A percentile compares a stretch with the other conserved stretches of the same genome.
Conservation (phyloP, 2,113 vertebrate species). For the Scartelaos histophorus region DNA sequence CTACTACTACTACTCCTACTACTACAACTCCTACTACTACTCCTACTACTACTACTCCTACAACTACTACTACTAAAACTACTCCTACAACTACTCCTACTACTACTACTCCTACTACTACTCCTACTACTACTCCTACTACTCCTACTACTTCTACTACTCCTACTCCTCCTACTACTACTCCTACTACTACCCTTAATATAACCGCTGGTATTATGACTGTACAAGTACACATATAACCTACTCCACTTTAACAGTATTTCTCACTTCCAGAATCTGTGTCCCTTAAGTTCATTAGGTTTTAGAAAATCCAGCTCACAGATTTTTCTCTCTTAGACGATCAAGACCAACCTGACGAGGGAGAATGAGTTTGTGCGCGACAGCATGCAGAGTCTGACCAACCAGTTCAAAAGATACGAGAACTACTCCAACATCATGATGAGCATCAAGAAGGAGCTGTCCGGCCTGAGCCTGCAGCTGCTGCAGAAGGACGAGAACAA, state of each 20-base stretch:
- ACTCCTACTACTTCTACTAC: background rate
- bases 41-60: too few species aligned
- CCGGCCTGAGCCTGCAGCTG: constrained; percentile 89
- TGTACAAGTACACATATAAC: too few species aligned
- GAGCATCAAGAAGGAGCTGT: constrained; percentile 95
- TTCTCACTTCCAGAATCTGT: too few species aligned
- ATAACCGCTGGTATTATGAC: too few species aligned
- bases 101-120: background rate
- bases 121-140: background rate
- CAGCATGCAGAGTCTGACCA: constrained; percentile 84
- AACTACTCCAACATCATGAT: constrained; percentile 95
- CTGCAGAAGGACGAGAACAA: constrained; percentile 90
- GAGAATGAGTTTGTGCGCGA: constrained; percentile 92
- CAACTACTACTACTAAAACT: background rate
- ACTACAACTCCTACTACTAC: too few species aligned
- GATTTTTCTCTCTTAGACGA: constrained; percentile 76
- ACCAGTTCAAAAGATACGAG: constrained; percentile 90
- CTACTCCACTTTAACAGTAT: too few species aligned
- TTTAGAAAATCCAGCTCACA: background rate
- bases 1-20: too few species aligned
- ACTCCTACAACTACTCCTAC: background rate
- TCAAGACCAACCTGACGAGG: constrained; percentile 92
- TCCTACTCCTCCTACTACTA: too few species aligned
- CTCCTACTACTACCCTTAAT: too few species aligned
- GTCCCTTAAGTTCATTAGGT: background rate